These are phyloP conservation scores for Ferrisia virgata DNA, from an alignment of 2,888 invertebrate species.

Conservation along the genomic window DNA sequence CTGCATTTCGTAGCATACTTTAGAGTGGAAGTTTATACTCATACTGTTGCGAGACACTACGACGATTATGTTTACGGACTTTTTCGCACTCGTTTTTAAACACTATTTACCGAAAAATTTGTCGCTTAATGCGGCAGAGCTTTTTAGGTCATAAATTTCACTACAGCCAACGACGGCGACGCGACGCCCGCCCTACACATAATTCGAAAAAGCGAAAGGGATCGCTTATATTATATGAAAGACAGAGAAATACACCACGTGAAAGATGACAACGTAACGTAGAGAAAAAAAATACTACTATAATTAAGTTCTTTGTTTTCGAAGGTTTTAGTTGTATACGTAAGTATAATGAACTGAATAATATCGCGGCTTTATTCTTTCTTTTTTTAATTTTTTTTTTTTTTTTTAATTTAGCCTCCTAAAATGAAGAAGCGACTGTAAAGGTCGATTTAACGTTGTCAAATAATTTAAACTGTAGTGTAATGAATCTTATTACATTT, in stretches of 20 bases:
- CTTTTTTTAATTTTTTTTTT: neutral
- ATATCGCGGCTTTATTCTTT: neutral
- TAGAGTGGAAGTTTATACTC: neutral
- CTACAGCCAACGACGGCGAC: neutral
- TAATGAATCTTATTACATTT: slow-evolving; percentile 12
- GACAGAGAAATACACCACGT: slow-evolving; percentile 8
- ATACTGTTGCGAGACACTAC: neutral
- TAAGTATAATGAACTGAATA: slow-evolving; percentile 26
- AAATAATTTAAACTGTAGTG: neutral
- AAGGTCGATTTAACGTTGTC: neutral
- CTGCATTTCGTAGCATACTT: neutral
- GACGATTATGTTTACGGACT: neutral
- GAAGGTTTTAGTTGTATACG: slow-evolving; percentile 8
- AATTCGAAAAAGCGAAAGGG: slow-evolving; percentile 18
- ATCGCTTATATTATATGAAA: neutral
- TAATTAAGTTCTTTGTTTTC: slow-evolving; percentile 31
- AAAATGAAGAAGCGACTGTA: neutral
- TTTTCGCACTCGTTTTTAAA: slow-evolving; percentile 21
- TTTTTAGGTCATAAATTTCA: slow-evolving; percentile 22
- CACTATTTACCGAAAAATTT: slow-evolving; percentile 24
- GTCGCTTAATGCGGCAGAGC: slow-evolving; percentile 15
- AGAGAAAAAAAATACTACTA: neutral
- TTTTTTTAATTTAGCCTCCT: neutral
- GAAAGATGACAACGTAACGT: neutral
- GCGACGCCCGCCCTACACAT: neutral